Conservation (phyloP, 2,113 vertebrate species). For the Mormyrus lacerda region DNA sequence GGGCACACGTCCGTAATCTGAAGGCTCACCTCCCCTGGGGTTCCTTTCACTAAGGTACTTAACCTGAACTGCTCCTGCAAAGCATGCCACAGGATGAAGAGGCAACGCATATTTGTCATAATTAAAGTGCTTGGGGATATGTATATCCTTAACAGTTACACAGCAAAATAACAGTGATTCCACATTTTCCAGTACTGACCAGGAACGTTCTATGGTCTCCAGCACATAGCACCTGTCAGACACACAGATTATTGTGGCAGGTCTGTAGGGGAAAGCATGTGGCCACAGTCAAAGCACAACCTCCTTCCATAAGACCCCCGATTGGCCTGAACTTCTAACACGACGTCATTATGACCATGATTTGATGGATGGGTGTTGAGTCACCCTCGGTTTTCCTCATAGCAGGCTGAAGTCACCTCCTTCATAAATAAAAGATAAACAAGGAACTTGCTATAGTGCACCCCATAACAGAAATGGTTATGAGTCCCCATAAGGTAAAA, state of each 20-base stretch:
- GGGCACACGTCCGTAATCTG: not conserved
- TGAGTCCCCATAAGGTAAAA: not conserved
- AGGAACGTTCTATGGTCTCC: not conserved
- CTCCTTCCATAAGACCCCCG: not conserved
- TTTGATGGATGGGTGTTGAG: not conserved
- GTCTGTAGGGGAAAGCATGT: not conserved
- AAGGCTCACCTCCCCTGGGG: not conserved
- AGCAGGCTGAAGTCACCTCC: not conserved
- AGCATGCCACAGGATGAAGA: not conserved
- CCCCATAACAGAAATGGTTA: not conserved
- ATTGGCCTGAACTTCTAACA: not conserved
- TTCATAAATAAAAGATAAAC: not conserved
- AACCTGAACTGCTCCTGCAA: not conserved
- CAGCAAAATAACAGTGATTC: not conserved
- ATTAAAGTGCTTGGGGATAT: not conserved
- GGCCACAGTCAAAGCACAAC: not conserved
- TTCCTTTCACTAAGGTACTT: not conserved
- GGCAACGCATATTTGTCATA: not conserved
- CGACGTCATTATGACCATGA: not conserved
- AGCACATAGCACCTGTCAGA: not conserved
- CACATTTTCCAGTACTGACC: not conserved
- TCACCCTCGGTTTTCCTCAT: not conserved
- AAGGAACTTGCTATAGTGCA: not conserved
- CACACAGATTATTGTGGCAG: not conserved
- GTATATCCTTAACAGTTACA: not conserved